Percentiles rank a stretch among this genome's conserved stretches.
Conservation (phyloP, 92 coral and sea anemone species). For the Epizoanthus fatuus region DNA sequence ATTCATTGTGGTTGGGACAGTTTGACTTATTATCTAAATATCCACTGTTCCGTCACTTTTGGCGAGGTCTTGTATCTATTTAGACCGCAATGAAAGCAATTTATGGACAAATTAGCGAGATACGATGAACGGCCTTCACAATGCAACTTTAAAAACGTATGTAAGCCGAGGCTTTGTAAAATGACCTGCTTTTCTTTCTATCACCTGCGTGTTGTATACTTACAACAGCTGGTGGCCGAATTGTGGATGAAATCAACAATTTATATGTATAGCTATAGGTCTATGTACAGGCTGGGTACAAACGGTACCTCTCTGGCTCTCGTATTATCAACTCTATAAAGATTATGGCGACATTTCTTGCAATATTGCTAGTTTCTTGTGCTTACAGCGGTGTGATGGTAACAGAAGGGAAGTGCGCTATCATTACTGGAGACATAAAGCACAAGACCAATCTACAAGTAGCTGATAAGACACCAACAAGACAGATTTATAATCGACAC, state of each 20-base stretch:
- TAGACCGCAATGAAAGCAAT: too few relatives aligned
- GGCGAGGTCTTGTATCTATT: too few relatives aligned
- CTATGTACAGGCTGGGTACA: neutral
- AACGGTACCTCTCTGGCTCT: neutral
- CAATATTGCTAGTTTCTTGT: neutral
- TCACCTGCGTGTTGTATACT: neutral
- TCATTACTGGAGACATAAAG: neutral
- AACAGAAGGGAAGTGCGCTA: neutral
- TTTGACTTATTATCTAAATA: too few relatives aligned
- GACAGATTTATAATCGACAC: neutral
- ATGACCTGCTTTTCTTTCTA: neutral
- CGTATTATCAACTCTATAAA: neutral
- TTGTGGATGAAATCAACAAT: neutral
- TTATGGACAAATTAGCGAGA: too few relatives aligned
- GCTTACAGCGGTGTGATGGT: neutral
- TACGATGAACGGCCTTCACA: too few relatives aligned
- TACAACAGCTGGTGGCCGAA: constrained; percentile 3
- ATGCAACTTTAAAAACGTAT: too few relatives aligned
- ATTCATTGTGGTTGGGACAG: too few relatives aligned
- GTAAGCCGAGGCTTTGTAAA: neutral
- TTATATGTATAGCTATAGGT: neutral
- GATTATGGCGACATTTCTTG: neutral
- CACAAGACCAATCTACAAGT: neutral
- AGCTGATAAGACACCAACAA: neutral
- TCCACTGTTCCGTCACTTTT: too few relatives aligned